Conservation (phyloP, 1,140 invertebrate species). For the Rhizoglyphus robini region DNA sequence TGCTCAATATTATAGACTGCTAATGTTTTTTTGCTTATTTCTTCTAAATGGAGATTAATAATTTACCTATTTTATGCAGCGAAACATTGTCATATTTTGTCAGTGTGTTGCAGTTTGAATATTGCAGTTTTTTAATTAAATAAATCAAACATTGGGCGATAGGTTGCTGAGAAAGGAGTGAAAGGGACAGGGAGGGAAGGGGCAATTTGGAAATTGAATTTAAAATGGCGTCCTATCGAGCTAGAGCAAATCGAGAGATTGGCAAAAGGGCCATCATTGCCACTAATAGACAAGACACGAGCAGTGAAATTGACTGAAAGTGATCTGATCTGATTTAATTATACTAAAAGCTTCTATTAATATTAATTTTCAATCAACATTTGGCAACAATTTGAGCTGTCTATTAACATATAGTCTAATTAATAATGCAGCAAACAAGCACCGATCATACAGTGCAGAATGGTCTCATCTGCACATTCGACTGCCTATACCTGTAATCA, state of each 20-base stretch:
- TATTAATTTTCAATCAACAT: conserved; percentile 17
- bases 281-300: background rate
- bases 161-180: too few relatives aligned
- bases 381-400: conserved; percentile 1
- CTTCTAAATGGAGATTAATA: too few relatives aligned
- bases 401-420: background rate
- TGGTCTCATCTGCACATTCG: too few relatives aligned
- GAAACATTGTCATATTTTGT: too few relatives aligned
- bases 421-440: conserved; percentile 8
- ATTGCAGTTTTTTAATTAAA: too few relatives aligned
- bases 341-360: conserved; percentile 10
- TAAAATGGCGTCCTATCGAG: background rate
- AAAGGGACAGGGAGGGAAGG: too few relatives aligned
- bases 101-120: too few relatives aligned
- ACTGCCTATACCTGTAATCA: conserved; percentile 4
- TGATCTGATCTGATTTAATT: conserved; percentile 3
- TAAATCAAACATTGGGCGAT: too few relatives aligned
- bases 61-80: too few relatives aligned
- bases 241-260: background rate
- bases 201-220: conserved; percentile 14
- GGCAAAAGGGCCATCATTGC: background rate
- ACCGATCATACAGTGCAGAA: too few relatives aligned
- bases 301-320: background rate
- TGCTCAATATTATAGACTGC: too few relatives aligned
- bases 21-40: too few relatives aligned